A percentile compares a stretch with the other conserved stretches of the same genome.
phyloP scores from a whole-genome alignment of 2,888 invertebrate species.

The Pomacea canaliculata region DNA sequence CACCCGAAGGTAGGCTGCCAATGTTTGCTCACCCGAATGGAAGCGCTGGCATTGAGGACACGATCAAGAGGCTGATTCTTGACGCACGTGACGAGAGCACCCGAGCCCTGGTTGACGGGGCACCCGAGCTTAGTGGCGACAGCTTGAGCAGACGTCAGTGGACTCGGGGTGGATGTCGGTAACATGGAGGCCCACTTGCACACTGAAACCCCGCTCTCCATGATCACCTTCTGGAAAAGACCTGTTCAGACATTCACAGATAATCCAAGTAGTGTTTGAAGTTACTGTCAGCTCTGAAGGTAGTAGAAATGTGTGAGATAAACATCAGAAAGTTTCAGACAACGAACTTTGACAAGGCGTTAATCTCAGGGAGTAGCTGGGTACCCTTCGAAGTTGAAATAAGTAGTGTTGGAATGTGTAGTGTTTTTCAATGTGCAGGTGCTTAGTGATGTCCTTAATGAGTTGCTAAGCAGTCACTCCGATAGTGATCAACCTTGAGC shows the following conservation, averaged over 20 bases:
- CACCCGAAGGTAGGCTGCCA: too few relatives aligned
- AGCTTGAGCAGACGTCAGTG: neutral
- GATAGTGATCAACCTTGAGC: conserved; percentile 5
- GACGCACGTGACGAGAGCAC: neutral
- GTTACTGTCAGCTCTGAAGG: too few relatives aligned
- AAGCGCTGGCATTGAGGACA: neutral
- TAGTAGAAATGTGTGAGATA: too few relatives aligned
- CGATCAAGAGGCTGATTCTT: neutral
- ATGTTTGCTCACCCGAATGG: neutral
- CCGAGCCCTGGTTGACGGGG: neutral
- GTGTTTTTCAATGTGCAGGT: too few relatives aligned
- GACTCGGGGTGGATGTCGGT: neutral
- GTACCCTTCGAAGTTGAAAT: too few relatives aligned
- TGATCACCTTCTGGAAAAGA: neutral
- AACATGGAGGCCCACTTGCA: neutral
- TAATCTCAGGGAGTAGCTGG: too few relatives aligned
- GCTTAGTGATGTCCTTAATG: too few relatives aligned
- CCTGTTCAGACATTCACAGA: neutral
- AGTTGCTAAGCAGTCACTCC: too few relatives aligned
- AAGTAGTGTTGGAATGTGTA: too few relatives aligned
- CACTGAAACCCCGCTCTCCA: neutral
- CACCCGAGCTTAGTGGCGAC: neutral
- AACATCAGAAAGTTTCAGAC: too few relatives aligned
- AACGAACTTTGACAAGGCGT: too few relatives aligned
- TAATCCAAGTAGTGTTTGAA: too few relatives aligned